Evolutionary conservation across 2,797 vertebrate genomes (phyloP).

Genomic region (Potorous gilbertii): DNA sequence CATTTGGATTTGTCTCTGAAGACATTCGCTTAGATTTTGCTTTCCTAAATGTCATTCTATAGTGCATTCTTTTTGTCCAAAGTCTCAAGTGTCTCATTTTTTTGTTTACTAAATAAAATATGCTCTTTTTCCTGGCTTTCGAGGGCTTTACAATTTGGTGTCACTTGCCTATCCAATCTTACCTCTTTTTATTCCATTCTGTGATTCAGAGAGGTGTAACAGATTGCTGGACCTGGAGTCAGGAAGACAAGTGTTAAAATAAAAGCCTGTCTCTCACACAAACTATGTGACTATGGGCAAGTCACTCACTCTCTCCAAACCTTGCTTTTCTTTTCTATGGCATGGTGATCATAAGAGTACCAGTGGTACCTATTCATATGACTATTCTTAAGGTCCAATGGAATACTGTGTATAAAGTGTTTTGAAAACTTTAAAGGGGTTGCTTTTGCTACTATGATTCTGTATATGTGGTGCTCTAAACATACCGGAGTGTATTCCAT

Average conservation of each 20-base stretch:
- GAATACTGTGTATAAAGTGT: background rate
- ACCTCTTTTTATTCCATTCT: background rate
- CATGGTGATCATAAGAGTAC: background rate
- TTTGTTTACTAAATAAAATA: background rate
- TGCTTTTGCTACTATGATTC: background rate
- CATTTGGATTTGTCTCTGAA: background rate
- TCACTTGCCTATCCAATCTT: background rate
- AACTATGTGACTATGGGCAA: background rate
- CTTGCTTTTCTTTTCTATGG: background rate
- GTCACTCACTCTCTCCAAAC: background rate
- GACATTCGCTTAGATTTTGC: background rate
- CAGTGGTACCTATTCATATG: background rate
- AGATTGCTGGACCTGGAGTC: background rate
- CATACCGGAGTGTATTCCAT: background rate
- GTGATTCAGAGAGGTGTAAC: background rate
- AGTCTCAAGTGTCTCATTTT: background rate
- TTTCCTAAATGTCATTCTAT: slow-evolving; percentile 6
- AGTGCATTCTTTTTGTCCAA: background rate
- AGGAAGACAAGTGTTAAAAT: background rate
- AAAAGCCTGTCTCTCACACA: background rate
- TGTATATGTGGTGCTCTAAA: background rate
- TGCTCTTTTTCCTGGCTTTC: background rate
- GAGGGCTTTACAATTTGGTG: background rate
- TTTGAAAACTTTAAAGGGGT: background rate
- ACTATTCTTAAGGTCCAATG: background rate